phyloP scores from a whole-genome alignment of 2,888 invertebrate genomes.

The Suillia variegata region DNA sequence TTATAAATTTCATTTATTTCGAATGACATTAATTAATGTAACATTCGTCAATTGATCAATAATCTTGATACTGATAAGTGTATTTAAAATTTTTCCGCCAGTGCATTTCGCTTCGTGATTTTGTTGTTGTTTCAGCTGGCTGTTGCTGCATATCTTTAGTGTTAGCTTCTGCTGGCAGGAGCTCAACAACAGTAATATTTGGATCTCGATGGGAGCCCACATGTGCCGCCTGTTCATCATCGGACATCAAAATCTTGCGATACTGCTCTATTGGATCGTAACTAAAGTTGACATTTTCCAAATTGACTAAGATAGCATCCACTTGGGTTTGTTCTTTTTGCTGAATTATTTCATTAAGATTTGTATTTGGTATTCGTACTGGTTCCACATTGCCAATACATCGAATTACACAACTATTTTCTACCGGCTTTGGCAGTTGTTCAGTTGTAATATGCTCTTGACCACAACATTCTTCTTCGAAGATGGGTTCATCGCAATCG shows the following conservation, averaged over 20 bases:
- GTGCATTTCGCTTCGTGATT: constrained; percentile 55
- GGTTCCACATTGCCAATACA: constrained; percentile 57
- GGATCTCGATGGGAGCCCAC: constrained; percentile 22
- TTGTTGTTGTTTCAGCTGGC: neutral
- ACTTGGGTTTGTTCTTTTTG: too few species aligned
- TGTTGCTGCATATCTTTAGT: constrained; percentile 16
- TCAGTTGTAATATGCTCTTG: neutral
- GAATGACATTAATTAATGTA: too few species aligned
- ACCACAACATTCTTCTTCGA: too few species aligned
- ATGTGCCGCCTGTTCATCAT: too few species aligned
- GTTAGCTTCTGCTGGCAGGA: constrained; percentile 21
- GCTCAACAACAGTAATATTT: constrained; percentile 13
- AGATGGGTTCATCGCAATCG: too few species aligned
- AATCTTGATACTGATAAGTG: constrained; percentile 24
- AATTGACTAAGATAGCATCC: too few species aligned
- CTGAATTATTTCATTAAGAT: too few species aligned
- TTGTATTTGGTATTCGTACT: constrained; percentile 24
- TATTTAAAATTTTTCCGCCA: constrained; percentile 62
- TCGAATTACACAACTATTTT: constrained; percentile 54
- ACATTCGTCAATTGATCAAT: too few species aligned
- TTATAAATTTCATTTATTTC: too few species aligned
- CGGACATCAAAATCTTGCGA: constrained; percentile 45
- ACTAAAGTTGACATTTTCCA: too few species aligned
- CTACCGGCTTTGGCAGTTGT: constrained; percentile 31
- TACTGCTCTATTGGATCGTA: constrained; percentile 50